Conservation (phyloP, 2,797 vertebrate genomes). For the Pseudotriccus pelzelni region DNA sequence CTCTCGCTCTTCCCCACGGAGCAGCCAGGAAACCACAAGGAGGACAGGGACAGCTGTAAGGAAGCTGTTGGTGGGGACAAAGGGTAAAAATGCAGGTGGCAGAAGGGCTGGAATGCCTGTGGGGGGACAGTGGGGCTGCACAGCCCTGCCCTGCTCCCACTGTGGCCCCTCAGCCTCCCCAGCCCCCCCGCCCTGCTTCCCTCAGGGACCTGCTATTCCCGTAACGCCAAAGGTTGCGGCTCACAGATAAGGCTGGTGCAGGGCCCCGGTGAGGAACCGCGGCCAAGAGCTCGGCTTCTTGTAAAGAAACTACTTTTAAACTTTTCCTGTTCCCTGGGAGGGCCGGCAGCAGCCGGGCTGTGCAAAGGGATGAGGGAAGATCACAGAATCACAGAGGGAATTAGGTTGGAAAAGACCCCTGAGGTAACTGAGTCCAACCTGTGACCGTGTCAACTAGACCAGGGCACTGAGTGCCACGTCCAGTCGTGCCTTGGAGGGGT, state of each 20-base stretch:
- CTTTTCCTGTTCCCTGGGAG: slow-evolving; percentile 27
- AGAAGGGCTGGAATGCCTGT: neutral
- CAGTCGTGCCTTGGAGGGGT: neutral
- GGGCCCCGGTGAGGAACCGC: neutral
- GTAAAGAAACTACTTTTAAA: slow-evolving; percentile 22
- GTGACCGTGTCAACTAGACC: neutral
- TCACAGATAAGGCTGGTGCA: slow-evolving; percentile 28
- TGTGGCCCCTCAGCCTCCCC: neutral
- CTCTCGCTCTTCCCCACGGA: neutral
- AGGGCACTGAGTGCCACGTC: rapidly evolving
- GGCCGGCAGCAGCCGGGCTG: rapidly evolving
- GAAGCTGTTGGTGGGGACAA: neutral
- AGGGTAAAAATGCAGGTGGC: neutral
- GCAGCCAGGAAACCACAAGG: neutral
- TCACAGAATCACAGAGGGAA: neutral
- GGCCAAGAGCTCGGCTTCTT: slow-evolving; percentile 23
- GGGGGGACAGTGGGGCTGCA: neutral
- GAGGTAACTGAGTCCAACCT: neutral
- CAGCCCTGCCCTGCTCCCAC: neutral
- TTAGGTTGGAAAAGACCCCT: neutral
- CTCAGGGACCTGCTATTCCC: slow-evolving; percentile 43
- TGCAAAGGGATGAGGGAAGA: neutral
- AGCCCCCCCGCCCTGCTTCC: neutral
- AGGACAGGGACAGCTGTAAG: neutral
- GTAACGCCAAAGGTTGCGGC: slow-evolving; percentile 10